Percentiles rank a stretch among this genome's conserved stretches.
phyloP scores from a whole-genome alignment of 2,888 invertebrate species.

The Heliconius cydno region DNA sequence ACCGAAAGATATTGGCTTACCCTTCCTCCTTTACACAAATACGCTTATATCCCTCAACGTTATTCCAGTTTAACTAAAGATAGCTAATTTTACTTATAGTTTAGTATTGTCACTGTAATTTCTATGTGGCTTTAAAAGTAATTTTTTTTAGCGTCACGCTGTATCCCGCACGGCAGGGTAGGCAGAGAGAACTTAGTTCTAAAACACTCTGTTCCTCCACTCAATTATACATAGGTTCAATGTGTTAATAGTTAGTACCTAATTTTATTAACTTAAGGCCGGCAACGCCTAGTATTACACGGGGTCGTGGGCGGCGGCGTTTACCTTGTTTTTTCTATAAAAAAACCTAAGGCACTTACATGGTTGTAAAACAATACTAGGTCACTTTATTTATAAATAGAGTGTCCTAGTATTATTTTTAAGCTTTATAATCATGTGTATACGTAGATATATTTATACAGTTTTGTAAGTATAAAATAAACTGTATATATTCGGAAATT shows the following conservation, averaged over 20 bases:
- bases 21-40: constrained; percentile 48
- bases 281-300: too few relatives aligned
- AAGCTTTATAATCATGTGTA: too few relatives aligned
- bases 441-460: neutral
- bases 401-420: too few relatives aligned
- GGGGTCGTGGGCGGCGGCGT: too few relatives aligned
- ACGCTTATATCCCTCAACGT: constrained; percentile 44
- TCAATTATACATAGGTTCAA: neutral
- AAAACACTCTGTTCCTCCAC: too few relatives aligned
- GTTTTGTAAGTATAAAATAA: neutral
- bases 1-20: constrained; percentile 51
- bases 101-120: neutral
- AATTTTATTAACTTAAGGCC: too few relatives aligned
- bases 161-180: too few relatives aligned
- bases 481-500: neutral
- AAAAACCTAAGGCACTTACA: neutral
- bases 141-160: too few relatives aligned
- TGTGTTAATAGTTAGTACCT: neutral
- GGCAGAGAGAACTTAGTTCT: too few relatives aligned
- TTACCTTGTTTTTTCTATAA: too few relatives aligned
- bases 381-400: neutral
- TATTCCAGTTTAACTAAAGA: constrained; percentile 16
- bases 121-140: neutral
- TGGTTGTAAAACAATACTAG: neutral
- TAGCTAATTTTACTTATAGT: constrained; percentile 5